Evolutionary conservation across 1,140 invertebrate genomes (phyloP).

Genomic region (Anastatus disparis): DNA sequence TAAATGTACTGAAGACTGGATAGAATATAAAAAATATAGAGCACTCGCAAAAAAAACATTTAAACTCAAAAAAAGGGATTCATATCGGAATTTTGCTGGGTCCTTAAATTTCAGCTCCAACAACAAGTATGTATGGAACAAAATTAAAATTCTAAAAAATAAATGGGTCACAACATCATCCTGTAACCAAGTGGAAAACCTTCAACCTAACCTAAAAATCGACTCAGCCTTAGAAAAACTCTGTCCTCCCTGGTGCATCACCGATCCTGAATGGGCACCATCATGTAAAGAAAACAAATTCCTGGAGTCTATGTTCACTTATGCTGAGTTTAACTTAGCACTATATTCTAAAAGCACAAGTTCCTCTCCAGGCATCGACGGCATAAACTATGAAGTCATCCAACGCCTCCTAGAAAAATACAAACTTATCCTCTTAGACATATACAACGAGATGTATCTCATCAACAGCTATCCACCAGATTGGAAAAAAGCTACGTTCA

Average conservation of each 20-base stretch:
- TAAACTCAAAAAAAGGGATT: slow-evolving; percentile 26
- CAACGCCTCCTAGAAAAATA: background rate
- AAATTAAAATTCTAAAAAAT: background rate
- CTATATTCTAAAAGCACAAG: background rate
- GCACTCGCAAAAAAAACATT: background rate
- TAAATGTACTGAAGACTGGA: background rate
- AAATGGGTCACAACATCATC: background rate
- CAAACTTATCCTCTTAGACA: background rate
- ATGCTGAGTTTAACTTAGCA: slow-evolving; percentile 9
- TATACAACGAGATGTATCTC: background rate
- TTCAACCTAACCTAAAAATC: background rate
- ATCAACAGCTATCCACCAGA: background rate
- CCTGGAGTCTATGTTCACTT: background rate
- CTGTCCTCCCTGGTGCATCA: background rate
- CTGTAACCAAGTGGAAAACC: background rate
- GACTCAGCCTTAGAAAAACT: slow-evolving; percentile 13
- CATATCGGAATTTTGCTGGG: slow-evolving; percentile 1
- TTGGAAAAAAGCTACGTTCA: background rate
- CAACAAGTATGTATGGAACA: background rate
- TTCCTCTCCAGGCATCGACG: background rate
- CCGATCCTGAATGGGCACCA: background rate
- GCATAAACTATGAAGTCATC: background rate
- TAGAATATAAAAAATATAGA: slow-evolving; percentile 1
- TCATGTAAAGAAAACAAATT: background rate
- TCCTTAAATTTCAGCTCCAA: background rate